These are phyloP conservation scores for Corythornis madagascariensis DNA, from an alignment of 2,113 vertebrate genomes.

Conservation along the genomic window DNA sequence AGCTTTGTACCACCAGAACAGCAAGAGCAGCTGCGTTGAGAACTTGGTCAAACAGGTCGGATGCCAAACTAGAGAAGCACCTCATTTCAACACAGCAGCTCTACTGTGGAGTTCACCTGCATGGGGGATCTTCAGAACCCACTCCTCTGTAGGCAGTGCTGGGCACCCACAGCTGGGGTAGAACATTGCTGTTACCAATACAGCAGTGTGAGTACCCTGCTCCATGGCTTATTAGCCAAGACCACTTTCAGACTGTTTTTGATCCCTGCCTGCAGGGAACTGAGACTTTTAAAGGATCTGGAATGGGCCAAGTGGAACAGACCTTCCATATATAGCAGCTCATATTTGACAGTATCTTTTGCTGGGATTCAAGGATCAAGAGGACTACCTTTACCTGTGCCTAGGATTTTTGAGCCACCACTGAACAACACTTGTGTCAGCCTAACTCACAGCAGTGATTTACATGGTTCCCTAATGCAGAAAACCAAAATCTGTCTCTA, in stretches of 20 bases:
- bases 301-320: neutral
- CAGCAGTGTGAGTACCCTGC: neutral
- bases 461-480: neutral
- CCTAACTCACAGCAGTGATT: neutral
- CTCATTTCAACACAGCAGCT: neutral
- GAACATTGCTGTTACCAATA: neutral
- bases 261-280: neutral
- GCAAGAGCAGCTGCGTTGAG: neutral
- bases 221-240: neutral
- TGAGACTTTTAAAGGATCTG: neutral
- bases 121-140: neutral
- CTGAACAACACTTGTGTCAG: neutral
- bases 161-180: neutral
- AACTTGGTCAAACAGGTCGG: neutral
- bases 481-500: neutral
- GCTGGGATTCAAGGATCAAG: neutral
- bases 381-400: neutral
- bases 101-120: neutral
- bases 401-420: neutral
- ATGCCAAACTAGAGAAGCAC: neutral
- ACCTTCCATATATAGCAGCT: neutral
- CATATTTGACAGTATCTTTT: fast-evolving
- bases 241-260: conserved; percentile 13
- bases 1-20: neutral
- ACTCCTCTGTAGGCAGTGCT: neutral